Base-by-base conservation (phyloP, 2,113 vertebrate species). In the Pachypanchax playfairii region DNA sequence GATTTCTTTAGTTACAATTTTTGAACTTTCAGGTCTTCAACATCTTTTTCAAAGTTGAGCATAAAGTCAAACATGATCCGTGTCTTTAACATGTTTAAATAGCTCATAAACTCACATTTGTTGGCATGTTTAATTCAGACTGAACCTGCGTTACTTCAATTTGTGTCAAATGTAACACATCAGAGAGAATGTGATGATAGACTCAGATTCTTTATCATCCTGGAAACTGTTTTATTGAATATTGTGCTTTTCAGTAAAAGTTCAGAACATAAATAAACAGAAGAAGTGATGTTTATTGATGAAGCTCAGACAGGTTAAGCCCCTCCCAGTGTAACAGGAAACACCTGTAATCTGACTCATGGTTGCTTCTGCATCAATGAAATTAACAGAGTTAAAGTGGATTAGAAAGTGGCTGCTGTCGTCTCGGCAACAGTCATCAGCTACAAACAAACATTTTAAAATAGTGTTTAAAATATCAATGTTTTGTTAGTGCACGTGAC, bases 261-360 rank as follows among this genome's bases (percentile, higher is more conserved):
- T 3, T 61, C 39, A 51, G 60, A 18, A 21, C 46, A 48, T 14
- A 17, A 67, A 77, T n/a, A 56, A 76, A 80, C 73, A 77, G 79
- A 78, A 74, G 65, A 75, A 73, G 56, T 43, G 67, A 74, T 39
- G 36, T 88, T 87, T 89, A 85, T 88, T 89, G 75, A 83, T 71
- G 75, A 59, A 84, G 62, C 54, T 79, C 74, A 82, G 58, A 85
- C 75, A 69, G 69, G 69, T 76, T 35, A 35, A 35, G 33, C 13
- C 33, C 33, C 33, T 31, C 29, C 63, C 66, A 76, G 78, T 82
- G 70, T 54, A 60, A 66, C 73, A 54, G 59, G 59, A 75, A 29
- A 70, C 62, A 63, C 41, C 42, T 66, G 43, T 28, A 35, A 60
- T 46, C 62, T 0, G 5, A 66, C 59, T 65, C 52, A 9, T 48